Evolutionary conservation across 2,888 invertebrate species (phyloP).

Genomic region (Heliconius sara): DNA sequence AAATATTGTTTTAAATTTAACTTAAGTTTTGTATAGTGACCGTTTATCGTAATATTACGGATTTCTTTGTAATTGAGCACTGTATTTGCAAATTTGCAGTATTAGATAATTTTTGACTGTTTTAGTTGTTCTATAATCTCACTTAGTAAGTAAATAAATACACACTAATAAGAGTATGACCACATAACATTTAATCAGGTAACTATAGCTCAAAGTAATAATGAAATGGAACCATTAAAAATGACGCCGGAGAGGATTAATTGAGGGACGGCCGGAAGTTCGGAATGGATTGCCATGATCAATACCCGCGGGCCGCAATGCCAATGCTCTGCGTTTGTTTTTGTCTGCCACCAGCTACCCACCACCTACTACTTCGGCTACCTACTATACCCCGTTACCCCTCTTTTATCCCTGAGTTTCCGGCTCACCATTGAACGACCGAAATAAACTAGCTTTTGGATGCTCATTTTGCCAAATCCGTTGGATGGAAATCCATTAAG

Average conservation of each 20-base stretch:
- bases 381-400: neutral
- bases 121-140: neutral
- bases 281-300: slow-evolving; percentile 50
- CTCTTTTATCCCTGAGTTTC: slow-evolving; percentile 4
- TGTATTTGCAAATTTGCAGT: neutral
- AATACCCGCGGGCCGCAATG: slow-evolving; percentile 42
- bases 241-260: slow-evolving; percentile 48
- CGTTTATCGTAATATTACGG: neutral
- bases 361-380: slow-evolving; percentile 44
- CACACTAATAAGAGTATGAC: neutral
- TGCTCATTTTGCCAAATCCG: slow-evolving; percentile 43
- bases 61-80: neutral
- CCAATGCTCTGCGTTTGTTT: slow-evolving; percentile 44
- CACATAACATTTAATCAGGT: slow-evolving; percentile 28
- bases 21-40: neutral
- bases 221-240: slow-evolving; percentile 46
- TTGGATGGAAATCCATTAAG: slow-evolving; percentile 44
- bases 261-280: slow-evolving; percentile 48
- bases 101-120: neutral
- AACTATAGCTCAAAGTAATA: slow-evolving; percentile 38
- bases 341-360: slow-evolving; percentile 47
- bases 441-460: slow-evolving; percentile 39
- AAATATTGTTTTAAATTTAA: too few relatives aligned
- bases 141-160: neutral
- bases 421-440: slow-evolving; percentile 27